Conservation (phyloP, 2,888 invertebrate species). For the Deilephila porcellus region DNA sequence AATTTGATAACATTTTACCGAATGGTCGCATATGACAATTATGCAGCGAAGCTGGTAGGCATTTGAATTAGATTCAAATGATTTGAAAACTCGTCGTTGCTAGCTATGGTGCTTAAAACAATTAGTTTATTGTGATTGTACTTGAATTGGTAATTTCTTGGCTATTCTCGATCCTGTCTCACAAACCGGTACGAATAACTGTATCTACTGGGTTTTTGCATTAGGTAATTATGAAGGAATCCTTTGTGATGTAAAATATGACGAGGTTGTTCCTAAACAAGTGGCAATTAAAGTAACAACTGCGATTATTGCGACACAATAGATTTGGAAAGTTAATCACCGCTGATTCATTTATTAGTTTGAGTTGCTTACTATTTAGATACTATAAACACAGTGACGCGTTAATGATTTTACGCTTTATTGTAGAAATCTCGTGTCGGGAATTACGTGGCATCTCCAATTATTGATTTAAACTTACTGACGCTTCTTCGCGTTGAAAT, state of each 20-base stretch:
- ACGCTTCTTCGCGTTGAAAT: too few relatives aligned
- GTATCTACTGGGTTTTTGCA: neutral
- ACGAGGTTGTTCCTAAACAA: neutral
- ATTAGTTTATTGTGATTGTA: neutral
- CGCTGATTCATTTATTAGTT: neutral
- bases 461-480: too few relatives aligned
- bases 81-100: too few relatives aligned
- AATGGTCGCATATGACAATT: neutral
- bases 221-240: neutral
- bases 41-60: too few relatives aligned
- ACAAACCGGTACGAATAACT: neutral
- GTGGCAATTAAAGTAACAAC: neutral
- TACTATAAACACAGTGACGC: neutral
- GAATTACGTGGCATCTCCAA: too few relatives aligned
- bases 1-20: conserved; percentile 29
- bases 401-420: neutral
- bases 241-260: neutral
- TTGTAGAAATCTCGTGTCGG: neutral
- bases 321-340: neutral
- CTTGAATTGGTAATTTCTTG: neutral
- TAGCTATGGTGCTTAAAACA: too few relatives aligned
- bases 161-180: neutral
- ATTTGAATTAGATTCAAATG: too few relatives aligned
- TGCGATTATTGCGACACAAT: neutral
- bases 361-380: neutral